Conservation (phyloP, 2,888 invertebrate genomes). For the Magallana nippona region DNA sequence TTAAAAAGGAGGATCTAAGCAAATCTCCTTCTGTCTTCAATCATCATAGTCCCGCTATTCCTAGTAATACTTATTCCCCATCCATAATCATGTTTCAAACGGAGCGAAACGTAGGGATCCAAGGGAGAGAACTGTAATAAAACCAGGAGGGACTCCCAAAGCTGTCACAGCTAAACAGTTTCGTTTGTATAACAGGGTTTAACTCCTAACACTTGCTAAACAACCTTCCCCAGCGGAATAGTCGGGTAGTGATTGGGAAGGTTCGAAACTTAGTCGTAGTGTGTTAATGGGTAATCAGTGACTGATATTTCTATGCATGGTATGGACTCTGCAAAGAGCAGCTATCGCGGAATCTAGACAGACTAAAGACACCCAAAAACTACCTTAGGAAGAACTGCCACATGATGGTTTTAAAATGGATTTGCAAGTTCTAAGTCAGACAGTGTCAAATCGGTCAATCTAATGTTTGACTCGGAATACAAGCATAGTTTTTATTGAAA, state of each 20-base stretch:
- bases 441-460: neutral
- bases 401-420: slow-evolving; percentile 38
- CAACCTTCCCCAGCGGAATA: slow-evolving; percentile 44
- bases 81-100: slow-evolving; percentile 56
- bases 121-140: slow-evolving; percentile 61
- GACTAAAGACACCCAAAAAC: slow-evolving; percentile 26
- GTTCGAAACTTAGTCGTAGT: neutral
- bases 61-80: slow-evolving; percentile 34
- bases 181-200: slow-evolving; percentile 47
- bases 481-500: slow-evolving; percentile 28
- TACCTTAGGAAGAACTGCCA: slow-evolving; percentile 49
- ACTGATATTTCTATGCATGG: slow-evolving; percentile 43
- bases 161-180: slow-evolving; percentile 43
- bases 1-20: slow-evolving; percentile 8
- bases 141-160: slow-evolving; percentile 65
- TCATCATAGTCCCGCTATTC: neutral
- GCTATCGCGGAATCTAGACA: neutral
- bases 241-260: slow-evolving; percentile 46
- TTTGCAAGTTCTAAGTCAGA: slow-evolving; percentile 19
- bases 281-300: slow-evolving; percentile 39
- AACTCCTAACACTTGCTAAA: slow-evolving; percentile 42
- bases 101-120: slow-evolving; percentile 55
- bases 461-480: neutral
- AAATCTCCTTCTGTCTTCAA: slow-evolving; percentile 37
- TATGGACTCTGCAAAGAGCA: neutral